Percentiles rank a stretch among this genome's conserved stretches.
Conservation (phyloP, 2,797 vertebrate species). For the Cephalopachus bancanus region DNA sequence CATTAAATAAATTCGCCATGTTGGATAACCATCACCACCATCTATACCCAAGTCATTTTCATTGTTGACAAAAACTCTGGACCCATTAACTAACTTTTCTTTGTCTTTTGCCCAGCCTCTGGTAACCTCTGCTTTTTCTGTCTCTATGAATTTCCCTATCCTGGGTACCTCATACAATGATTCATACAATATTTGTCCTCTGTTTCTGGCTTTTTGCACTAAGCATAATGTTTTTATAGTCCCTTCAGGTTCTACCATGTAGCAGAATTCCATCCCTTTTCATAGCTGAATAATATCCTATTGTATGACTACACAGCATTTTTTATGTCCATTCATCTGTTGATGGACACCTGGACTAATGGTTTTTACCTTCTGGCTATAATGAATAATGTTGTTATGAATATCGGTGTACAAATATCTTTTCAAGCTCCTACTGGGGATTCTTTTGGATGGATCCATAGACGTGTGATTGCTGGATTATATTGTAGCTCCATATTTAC, state of each 20-base stretch:
- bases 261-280: neutral
- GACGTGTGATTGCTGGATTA: neutral
- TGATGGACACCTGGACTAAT: neutral
- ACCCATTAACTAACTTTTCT: neutral
- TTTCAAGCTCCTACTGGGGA: neutral
- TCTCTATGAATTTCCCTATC: neutral
- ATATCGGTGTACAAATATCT: neutral
- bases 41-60: neutral
- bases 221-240: neutral
- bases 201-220: neutral
- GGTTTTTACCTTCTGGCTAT: neutral
- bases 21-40: neutral
- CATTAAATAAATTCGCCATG: slow-evolving; percentile 34
- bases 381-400: neutral
- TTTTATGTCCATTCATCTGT: neutral
- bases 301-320: neutral
- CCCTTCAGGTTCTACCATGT: neutral
- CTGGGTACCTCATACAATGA: neutral
- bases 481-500: neutral
- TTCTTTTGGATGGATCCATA: neutral
- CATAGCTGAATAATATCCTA: neutral
- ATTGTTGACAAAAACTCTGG: neutral
- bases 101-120: neutral
- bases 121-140: neutral
- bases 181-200: neutral